Evolutionary conservation across 2,113 vertebrate species (phyloP).

Genomic region (Orycteropus afer): DNA sequence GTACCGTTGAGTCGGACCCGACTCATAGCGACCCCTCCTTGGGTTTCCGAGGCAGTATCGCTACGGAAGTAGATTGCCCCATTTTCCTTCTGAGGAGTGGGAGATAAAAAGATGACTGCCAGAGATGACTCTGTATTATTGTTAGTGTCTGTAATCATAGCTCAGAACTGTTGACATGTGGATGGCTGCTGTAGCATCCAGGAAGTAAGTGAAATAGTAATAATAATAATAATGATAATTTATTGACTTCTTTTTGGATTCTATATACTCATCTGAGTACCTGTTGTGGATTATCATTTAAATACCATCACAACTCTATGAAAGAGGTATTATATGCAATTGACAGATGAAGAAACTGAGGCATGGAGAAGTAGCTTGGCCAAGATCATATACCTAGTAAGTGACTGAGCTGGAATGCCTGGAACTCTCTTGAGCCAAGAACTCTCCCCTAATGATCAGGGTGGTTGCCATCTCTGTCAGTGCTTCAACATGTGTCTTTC

Average conservation of each 20-base stretch:
- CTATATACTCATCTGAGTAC: not conserved
- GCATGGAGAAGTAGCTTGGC: not conserved
- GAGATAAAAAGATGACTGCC: not conserved
- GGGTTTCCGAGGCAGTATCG: too few relatives aligned
- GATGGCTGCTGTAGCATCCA: not conserved
- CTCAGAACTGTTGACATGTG: not conserved
- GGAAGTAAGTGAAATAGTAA: not conserved
- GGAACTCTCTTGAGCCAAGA: not conserved
- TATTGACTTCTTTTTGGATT: not conserved
- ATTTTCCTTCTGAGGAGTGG: too few relatives aligned
- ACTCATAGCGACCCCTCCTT: too few relatives aligned
- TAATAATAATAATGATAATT: not conserved
- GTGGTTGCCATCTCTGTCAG: not conserved
- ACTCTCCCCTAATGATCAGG: not conserved
- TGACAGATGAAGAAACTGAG: not conserved
- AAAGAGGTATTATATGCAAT: not conserved
- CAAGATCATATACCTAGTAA: not conserved
- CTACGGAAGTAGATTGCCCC: too few relatives aligned
- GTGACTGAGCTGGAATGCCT: not conserved
- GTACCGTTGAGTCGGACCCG: too few relatives aligned
- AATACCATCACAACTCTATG: not conserved
- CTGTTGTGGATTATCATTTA: not conserved
- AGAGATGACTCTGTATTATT: not conserved
- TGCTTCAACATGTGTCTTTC: not conserved
- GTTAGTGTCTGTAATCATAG: not conserved